These are phyloP conservation scores for Tachypleus tridentatus DNA, from an alignment of 1,140 invertebrate genomes.

Conservation along the genomic window DNA sequence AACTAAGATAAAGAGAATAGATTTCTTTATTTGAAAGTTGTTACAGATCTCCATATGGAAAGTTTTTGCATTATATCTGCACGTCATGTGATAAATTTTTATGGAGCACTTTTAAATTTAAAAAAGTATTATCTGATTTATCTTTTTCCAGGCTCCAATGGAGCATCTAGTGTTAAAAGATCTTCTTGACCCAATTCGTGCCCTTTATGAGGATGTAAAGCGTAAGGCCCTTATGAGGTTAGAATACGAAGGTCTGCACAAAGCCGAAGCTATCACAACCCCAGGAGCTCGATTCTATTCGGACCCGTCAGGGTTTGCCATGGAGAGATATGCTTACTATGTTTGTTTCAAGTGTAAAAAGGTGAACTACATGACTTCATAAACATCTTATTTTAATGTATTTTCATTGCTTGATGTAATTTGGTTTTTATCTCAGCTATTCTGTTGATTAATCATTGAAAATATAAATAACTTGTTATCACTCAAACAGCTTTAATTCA, in stretches of 20 bases:
- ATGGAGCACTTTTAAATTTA: not conserved
- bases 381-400: constrained; percentile 8
- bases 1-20: too few relatives aligned
- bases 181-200: constrained; percentile 62
- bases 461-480: not conserved
- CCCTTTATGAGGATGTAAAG: constrained; percentile 75
- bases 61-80: not conserved
- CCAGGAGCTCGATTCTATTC: constrained; percentile 55
- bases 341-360: constrained; percentile 96
- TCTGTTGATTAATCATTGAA: not conserved
- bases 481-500: too few relatives aligned
- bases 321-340: constrained; percentile 97
- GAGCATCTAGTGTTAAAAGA: constrained; percentile 65
- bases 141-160: constrained; percentile 51
- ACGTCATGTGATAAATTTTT: not conserved
- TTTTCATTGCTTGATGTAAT: not conserved
- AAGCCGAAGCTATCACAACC: constrained; percentile 54
- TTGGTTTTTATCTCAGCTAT: constrained; percentile 5
- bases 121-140: constrained; percentile 4
- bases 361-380: constrained; percentile 36
- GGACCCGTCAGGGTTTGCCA: constrained; percentile 76
- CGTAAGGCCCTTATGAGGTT: constrained; percentile 89
- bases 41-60: not conserved
- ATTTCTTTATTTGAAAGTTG: too few relatives aligned
- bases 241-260: constrained; percentile 87